A percentile compares a stretch with the other conserved stretches of the same genome.
Conservation (phyloP, 2,113 vertebrate genomes). For the Menidia beryllina region DNA sequence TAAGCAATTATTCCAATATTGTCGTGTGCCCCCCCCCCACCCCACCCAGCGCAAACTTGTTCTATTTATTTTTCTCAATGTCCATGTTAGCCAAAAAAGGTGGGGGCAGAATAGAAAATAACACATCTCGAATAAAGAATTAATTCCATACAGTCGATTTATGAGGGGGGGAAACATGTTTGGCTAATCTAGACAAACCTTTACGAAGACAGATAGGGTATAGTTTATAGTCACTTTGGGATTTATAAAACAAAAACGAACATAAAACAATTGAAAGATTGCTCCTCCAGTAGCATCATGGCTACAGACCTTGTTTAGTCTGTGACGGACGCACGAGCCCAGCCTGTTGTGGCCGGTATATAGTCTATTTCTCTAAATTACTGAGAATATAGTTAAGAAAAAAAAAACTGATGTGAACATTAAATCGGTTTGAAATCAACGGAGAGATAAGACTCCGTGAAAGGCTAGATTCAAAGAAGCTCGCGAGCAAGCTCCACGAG, state of each 20-base stretch:
- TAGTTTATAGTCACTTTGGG: too few species aligned
- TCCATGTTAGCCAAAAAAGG: not conserved
- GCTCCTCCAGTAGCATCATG: too few species aligned
- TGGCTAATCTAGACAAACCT: not conserved
- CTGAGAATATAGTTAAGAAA: not conserved
- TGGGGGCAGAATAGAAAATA: not conserved
- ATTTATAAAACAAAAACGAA: not conserved
- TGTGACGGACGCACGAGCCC: not conserved
- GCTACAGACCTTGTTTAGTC: not conserved
- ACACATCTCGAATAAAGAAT: not conserved
- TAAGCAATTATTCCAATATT: slow-evolving; percentile 67
- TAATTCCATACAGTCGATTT: not conserved
- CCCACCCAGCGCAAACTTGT: slow-evolving; percentile 52
- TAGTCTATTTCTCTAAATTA: not conserved
- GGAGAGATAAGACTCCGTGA: too few species aligned
- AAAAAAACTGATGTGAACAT: not conserved
- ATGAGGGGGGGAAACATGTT: not conserved
- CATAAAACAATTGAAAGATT: not conserved
- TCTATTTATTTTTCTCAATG: slow-evolving; percentile 8
- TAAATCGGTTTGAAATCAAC: too few species aligned
- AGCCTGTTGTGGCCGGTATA: not conserved
- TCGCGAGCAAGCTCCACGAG: not conserved
- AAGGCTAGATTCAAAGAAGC: not conserved
- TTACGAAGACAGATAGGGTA: too few species aligned
- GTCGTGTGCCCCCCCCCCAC: slow-evolving; percentile 47